Percentiles rank a stretch among this genome's conserved stretches.
phyloP scores from a whole-genome alignment of 2,113 vertebrate genomes.

The Tylochromis polylepis region DNA sequence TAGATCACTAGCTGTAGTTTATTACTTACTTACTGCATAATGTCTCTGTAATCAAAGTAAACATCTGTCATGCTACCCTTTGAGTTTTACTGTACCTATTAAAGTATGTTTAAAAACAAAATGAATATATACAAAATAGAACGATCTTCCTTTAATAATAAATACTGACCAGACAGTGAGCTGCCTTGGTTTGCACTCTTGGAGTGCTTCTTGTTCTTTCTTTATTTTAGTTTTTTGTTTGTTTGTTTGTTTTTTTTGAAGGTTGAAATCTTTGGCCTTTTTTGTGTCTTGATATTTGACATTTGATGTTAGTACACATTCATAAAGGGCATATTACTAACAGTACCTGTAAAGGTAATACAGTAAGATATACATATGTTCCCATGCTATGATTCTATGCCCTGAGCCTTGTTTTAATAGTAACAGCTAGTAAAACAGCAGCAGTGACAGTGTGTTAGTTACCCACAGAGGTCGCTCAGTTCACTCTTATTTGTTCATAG shows the following conservation, averaged over 20 bases:
- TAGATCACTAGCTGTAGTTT: not conserved
- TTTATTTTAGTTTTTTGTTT: not conserved
- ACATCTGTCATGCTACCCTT: not conserved
- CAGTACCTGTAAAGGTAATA: not conserved
- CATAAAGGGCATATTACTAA: not conserved
- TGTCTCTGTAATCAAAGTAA: not conserved
- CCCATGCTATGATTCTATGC: not conserved
- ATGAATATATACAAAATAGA: not conserved
- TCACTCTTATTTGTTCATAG: not conserved
- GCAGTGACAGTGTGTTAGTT: not conserved
- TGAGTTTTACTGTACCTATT: not conserved
- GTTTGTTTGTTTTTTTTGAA: fast-evolving
- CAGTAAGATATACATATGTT: not conserved
- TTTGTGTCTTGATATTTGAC: not conserved
- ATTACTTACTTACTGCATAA: not conserved
- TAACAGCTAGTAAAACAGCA: not conserved
- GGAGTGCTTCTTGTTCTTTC: not conserved
- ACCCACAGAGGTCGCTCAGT: not conserved
- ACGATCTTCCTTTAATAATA: not conserved
- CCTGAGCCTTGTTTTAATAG: not conserved
- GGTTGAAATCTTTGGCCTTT: not conserved
- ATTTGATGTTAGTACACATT: not conserved
- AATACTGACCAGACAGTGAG: not conserved
- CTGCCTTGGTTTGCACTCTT: not conserved
- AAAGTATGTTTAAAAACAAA: not conserved